Evolutionary conservation across 2,797 vertebrate species (phyloP), one percentile per base, ranked within the genome.

Genomic region (Danio choprae): DNA sequence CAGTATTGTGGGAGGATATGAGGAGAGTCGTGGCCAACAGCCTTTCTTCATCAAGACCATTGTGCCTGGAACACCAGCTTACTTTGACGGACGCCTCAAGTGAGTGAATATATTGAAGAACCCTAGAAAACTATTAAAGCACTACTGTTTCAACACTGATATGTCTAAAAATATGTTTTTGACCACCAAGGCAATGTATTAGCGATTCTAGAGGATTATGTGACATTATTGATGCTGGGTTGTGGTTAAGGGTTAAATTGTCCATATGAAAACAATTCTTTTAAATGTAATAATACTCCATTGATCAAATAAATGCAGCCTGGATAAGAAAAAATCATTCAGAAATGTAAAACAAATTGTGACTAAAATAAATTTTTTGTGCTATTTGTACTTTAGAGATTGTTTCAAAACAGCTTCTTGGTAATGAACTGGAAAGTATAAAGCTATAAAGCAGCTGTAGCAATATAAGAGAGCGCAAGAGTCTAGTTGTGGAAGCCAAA

Each of bases 41-140:
- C 97, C 96, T 0, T 98, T 98, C 92, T 98, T 97, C 90, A 98
- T 98, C 86, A 98, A 98, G 92, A 97, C 97, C 91, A 97, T 98
- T 0, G 97, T 98, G 88, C 96, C 96, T 4, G 96, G 95, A 38
- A 97, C 97, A 1, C 95, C 97, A 0, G 96, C 96, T 9, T 95
- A 96, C 90, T 93, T 95, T 6, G 96, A 97, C 70, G 92, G 94
- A 70, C 95, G 96, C 75, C 95, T 98, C 70, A 98, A 95, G 97
- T 98, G 90, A 59, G 95, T 92, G 29, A 29, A 29, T 29, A 29
- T 29, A 29, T 29, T 29, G 3, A 29, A 29, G 29, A 29, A 29
- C n/a, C n/a, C 6, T 18, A 5, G 18, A 29, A 36, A 68, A 68
- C 16, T 50, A 36, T 6, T 7, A 29, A 16, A 5, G 18, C 41